These are phyloP conservation scores for Chaenocephalus aceratus DNA, from an alignment of 2,113 vertebrate species.

Conservation along the genomic window DNA sequence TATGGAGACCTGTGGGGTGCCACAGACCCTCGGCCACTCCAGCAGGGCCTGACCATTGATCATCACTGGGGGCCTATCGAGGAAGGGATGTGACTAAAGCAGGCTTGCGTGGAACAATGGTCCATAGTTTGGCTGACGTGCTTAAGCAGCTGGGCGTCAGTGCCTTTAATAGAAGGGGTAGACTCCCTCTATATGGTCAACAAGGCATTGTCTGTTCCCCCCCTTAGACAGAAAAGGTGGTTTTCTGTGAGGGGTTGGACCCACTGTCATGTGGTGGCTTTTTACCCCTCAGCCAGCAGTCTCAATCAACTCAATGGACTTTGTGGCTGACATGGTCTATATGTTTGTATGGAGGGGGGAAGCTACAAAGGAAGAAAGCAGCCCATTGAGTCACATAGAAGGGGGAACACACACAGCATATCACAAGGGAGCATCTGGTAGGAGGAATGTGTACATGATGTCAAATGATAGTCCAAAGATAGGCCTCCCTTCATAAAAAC, in stretches of 20 bases:
- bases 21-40: conserved; percentile 65
- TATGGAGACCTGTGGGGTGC: conserved; percentile 78
- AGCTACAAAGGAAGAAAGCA: conserved; percentile 76
- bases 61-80: conserved; percentile 79
- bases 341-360: conserved; percentile 72
- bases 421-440: conserved; percentile 84
- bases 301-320: conserved; percentile 79
- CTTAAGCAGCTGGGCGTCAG: conserved; percentile 86
- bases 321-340: conserved; percentile 78
- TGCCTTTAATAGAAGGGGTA: conserved; percentile 81
- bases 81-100: conserved; percentile 84
- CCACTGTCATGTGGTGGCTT: conserved; percentile 82
- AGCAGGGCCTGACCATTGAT: conserved; percentile 78
- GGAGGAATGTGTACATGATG: conserved; percentile 83
- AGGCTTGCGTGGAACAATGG: conserved; percentile 83
- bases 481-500: conserved; percentile 74
- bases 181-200: conserved; percentile 78
- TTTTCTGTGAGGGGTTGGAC: conserved; percentile 76
- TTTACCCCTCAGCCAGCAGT: conserved; percentile 68
- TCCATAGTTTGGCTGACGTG: conserved; percentile 82
- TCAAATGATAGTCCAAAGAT: conserved; percentile 83
- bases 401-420: conserved; percentile 78
- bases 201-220: conserved; percentile 85
- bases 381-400: conserved; percentile 73
- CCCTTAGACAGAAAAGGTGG: conserved; percentile 78